Conservation (phyloP, 1,140 invertebrate species). For the Leptinotarsa defecta region DNA sequence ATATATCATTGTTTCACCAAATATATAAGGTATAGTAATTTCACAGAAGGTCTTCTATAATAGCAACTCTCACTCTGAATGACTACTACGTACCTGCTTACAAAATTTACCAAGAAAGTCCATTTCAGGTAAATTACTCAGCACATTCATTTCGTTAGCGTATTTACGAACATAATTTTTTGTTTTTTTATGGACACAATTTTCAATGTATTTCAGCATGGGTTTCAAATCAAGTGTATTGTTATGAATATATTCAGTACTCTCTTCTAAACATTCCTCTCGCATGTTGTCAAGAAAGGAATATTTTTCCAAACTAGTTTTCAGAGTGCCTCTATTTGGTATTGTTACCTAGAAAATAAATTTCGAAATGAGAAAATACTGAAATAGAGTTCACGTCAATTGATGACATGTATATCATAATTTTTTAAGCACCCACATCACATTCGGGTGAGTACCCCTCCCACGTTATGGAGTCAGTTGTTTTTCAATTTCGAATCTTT, state of each 20-base stretch:
- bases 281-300: background rate
- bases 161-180: background rate
- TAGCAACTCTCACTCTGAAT: too few species aligned
- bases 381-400: too few species aligned
- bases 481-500: too few species aligned
- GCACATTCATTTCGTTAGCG: background rate
- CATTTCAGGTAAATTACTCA: background rate
- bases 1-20: too few species aligned
- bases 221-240: background rate
- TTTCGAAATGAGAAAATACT: too few species aligned
- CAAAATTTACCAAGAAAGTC: background rate
- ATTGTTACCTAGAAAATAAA: background rate
- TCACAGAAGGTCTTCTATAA: too few species aligned
- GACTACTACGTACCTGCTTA: background rate
- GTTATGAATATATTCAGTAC: background rate
- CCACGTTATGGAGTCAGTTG: too few species aligned
- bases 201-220: conserved; percentile 1
- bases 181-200: background rate
- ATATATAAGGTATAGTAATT: too few species aligned
- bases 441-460: too few species aligned
- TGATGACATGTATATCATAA: too few species aligned
- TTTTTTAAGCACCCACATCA: too few species aligned
- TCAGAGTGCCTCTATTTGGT: background rate
- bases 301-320: background rate
- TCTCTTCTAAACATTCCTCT: background rate